Evolutionary conservation across 2,797 vertebrate genomes (phyloP).

Genomic region (Sternarchorhynchus goeldii): DNA sequence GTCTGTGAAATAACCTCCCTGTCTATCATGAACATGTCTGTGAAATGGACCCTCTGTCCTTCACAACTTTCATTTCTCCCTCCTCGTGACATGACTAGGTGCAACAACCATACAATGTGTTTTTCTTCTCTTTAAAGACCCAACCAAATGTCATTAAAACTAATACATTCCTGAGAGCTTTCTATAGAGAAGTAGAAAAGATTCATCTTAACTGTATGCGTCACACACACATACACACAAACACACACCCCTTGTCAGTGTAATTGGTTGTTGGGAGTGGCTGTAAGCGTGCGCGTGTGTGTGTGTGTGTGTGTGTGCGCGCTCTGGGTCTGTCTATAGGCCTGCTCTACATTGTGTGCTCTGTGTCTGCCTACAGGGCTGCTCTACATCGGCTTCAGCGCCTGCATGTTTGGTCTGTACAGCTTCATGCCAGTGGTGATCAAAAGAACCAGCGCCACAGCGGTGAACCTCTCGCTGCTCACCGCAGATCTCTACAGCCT

Average conservation of each 20-base stretch:
- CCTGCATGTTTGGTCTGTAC: conserved; percentile 95
- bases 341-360: conserved; percentile 71
- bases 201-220: too few species aligned
- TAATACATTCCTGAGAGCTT: too few species aligned
- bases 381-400: conserved; percentile 89
- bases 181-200: too few species aligned
- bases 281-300: neutral
- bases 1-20: conserved; percentile 20
- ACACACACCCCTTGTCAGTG: neutral
- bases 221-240: too few species aligned
- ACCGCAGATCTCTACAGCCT: conserved; percentile 92
- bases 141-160: neutral
- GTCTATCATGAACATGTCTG: conserved; percentile 1
- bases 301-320: conserved; percentile 2
- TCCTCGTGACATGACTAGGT: neutral
- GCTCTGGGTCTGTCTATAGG: too few species aligned
- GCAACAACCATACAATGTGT: neutral
- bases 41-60: conserved; percentile 17
- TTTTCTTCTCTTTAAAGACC: neutral
- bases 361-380: conserved; percentile 75
- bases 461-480: conserved; percentile 90
- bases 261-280: neutral
- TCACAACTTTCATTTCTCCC: conserved; percentile 7
- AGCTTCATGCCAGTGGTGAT: conserved; percentile 96
- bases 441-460: conserved; percentile 90